Percentiles rank a stretch among this genome's conserved stretches.
Evolutionary conservation across 2,797 vertebrate genomes (phyloP).

Genomic region (Cynopterus sphinx): DNA sequence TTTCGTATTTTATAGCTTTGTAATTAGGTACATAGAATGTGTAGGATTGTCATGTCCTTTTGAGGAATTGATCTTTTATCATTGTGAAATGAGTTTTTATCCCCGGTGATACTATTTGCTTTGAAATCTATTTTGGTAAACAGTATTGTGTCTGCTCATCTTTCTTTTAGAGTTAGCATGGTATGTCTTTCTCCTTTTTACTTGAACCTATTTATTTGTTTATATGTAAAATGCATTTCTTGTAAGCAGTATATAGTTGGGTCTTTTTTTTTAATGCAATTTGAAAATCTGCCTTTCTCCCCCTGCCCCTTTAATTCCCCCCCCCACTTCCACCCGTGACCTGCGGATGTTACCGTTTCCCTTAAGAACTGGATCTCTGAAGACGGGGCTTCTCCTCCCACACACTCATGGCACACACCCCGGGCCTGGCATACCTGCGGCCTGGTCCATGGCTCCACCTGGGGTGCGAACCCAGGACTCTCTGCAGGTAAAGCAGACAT

Average conservation of each 20-base stretch:
- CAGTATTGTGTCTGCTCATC: background rate
- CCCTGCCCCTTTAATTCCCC: too few relatives aligned
- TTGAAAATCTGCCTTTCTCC: background rate
- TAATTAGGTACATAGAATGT: background rate
- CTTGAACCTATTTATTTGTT: background rate
- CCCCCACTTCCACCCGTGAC: too few relatives aligned
- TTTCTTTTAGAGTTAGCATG: background rate
- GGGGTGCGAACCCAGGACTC: too few relatives aligned
- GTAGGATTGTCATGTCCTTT: background rate
- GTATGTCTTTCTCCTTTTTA: slow-evolving; percentile 12
- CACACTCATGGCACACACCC: too few relatives aligned
- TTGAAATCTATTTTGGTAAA: slow-evolving; percentile 8
- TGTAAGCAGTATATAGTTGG: background rate
- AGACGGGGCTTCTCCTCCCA: too few relatives aligned
- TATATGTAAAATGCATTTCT: background rate
- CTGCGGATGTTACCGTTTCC: too few relatives aligned
- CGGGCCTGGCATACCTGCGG: too few relatives aligned
- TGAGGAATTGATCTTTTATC: background rate
- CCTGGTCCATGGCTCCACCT: too few relatives aligned
- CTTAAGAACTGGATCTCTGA: too few relatives aligned
- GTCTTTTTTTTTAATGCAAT: background rate
- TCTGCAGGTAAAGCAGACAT: too few relatives aligned
- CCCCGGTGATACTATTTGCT: background rate
- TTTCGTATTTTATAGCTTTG: background rate
- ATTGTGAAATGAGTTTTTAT: slow-evolving; percentile 35